Conservation (phyloP, 2,113 vertebrate genomes). For the Triplophysa siluroides region DNA sequence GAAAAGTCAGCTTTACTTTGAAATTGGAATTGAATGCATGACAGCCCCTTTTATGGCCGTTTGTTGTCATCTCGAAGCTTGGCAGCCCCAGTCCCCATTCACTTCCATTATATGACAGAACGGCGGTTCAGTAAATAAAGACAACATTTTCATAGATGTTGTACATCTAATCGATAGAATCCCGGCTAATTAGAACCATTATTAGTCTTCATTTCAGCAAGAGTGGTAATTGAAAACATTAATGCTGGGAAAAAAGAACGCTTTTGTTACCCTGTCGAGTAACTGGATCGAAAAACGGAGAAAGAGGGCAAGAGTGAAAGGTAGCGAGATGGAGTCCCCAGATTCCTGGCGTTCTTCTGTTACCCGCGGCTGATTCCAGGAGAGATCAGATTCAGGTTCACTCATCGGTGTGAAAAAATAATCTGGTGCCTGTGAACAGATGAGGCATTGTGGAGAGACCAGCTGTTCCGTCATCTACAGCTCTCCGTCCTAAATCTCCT, state of each 20-base stretch:
- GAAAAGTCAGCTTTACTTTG: no score
- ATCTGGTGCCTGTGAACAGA: constrained; percentile 30
- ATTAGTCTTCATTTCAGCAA: constrained; percentile 29
- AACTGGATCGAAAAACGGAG: constrained; percentile 22
- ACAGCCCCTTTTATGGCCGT: no score
- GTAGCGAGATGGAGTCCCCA: constrained; percentile 22
- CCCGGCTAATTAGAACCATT: constrained; percentile 13
- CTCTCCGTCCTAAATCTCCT: background rate
- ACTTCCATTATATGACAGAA: no score
- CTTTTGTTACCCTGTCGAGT: constrained; percentile 19
- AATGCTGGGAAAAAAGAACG: constrained; percentile 19
- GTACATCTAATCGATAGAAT: background rate
- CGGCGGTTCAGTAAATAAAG: no score
- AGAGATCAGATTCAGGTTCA: constrained; percentile 47
- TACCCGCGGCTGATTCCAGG: constrained; percentile 41
- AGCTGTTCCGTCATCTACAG: constrained; percentile 22
- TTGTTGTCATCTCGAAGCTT: no score
- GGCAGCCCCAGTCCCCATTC: no score
- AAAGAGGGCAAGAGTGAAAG: constrained; percentile 5
- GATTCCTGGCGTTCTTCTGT: constrained; percentile 50
- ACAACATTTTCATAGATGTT: background rate
- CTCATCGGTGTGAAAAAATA: constrained; percentile 45
- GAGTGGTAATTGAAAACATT: constrained; percentile 30
- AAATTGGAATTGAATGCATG: no score
- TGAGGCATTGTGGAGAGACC: constrained; percentile 45